Evolutionary conservation across 2,797 vertebrate genomes (phyloP), one percentile per base, ranked within the genome.

Genomic region (Anguilla pacifica): DNA sequence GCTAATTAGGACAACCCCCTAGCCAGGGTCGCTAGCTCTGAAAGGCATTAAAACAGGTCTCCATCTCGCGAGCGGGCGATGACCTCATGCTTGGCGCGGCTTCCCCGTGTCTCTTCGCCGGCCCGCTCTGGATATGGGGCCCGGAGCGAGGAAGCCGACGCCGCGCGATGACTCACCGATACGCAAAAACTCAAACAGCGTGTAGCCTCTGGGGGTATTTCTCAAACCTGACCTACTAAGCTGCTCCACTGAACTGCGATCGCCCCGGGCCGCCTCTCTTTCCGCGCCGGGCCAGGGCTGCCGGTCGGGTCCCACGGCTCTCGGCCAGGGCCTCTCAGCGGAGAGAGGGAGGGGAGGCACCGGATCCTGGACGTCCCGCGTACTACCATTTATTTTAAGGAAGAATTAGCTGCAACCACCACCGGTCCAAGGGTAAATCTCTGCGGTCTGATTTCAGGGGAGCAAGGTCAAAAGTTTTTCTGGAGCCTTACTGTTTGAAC

Each of bases 221-320:
- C 88, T 90, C 86, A 86, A 19, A 81, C 87, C 84, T 93, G 92
- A 94, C 91, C 90, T 35, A 94, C 88, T 93, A 91, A 94, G 91
- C 91, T 10, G 59, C 89, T 91, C 91, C 81, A 87, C 83, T 87
- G 84, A 84, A 89, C 85, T 90, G 49, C 39, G 79, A 11, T 86
- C 49, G 46, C 86, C 89, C 90, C 85, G 67, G 83, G 88, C 88
- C 79, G 87, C 67, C 87, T 90, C 89, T 88, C 88, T 89, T 84
- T 87, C 53, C 61, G 74, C 89, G 22, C 43, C 5, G 39, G 89
- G 85, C 85, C 81, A 86, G 28, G 86, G 85, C 43, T 85, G 79
- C 31, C 53, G 77, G 53, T 55, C 59, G 39, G 84, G 55, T 22
- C 74, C 86, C 64, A 17, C 55, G 57, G 46, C 49, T 28, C 10